Base-by-base conservation (phyloP, 2,113 vertebrate species). In the Burhinus bistriatus region DNA sequence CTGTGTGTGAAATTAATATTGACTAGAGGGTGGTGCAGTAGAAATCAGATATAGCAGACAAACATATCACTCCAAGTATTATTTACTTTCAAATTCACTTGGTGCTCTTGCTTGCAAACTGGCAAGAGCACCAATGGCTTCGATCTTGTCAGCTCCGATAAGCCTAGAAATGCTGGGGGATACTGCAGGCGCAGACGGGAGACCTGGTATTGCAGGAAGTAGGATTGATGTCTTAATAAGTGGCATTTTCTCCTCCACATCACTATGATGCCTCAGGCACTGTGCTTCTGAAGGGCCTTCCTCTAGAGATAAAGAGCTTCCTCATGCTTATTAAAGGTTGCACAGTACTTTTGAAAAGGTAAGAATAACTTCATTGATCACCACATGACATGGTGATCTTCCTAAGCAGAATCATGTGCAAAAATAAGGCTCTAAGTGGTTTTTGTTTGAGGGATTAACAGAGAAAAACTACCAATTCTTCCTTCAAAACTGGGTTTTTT, bases 301-400 rank as follows among this genome's bases (percentile, higher is more conserved):
- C 69, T 94, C 55, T 5, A 2, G 68, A 59, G 38, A 82, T 66
- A 73, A 92, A 93, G 90, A 94, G 36, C 76, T 59, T 87, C 58
- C 64, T 94, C 42, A n/a, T 80, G 75, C 55, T 93, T 79, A 58
- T 72, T 76, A 95, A 95, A 95, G 51, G 71, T 62, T 30, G 4
- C 40, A 52, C 51, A 62, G 62, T 76, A 93, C 79, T 94, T 91
- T 29, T 95, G 52, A 82, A 94, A 89, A 94, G 58, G 81, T 93
- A 95, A 83, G 90, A 90, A 92, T 77, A 87, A 87, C 40, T 83
- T 84, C 49, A 93, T 77, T 94, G 93, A 94, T 79, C 15, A 3
- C 49, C 84, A 91, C 47, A 69, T 90, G 87, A 90, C 6, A 0
- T 29, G 12, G 44, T 55, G 59, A 68, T 75, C 89, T 64, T 83